Conservation (phyloP, 2,888 invertebrate genomes). For the Agrypnus murinus region DNA sequence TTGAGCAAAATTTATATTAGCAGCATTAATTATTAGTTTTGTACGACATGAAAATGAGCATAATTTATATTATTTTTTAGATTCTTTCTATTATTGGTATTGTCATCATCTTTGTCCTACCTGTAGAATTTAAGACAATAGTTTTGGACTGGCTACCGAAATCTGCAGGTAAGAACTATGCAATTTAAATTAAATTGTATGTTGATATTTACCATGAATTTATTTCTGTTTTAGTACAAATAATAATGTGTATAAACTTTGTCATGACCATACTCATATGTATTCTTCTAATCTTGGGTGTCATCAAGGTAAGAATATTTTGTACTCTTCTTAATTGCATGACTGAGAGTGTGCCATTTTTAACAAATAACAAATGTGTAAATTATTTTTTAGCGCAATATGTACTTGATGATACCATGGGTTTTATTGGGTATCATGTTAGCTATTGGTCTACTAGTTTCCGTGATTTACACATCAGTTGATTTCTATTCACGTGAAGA, state of each 20-base stretch:
- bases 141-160: constrained; percentile 82
- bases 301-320: constrained; percentile 79
- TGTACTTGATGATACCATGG: constrained; percentile 90
- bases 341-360: too few species aligned
- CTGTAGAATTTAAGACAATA: constrained; percentile 85
- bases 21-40: too few species aligned
- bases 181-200: background rate
- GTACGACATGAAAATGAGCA: too few species aligned
- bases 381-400: constrained; percentile 79
- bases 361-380: too few species aligned
- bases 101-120: constrained; percentile 78
- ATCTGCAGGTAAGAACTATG: constrained; percentile 73
- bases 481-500: constrained; percentile 80
- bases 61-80: constrained; percentile 65
- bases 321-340: background rate
- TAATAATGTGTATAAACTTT: constrained; percentile 86
- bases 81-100: constrained; percentile 82
- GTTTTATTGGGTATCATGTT: constrained; percentile 87
- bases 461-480: constrained; percentile 86
- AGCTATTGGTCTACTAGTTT: constrained; percentile 84
- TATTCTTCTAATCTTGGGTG: constrained; percentile 82
- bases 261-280: constrained; percentile 89
- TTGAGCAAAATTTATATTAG: too few species aligned
- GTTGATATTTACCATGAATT: background rate
- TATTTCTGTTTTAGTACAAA: constrained; percentile 78